These are phyloP conservation scores for Sinohyriopsis cumingii DNA, from an alignment of 2,888 invertebrate genomes.

Conservation along the genomic window DNA sequence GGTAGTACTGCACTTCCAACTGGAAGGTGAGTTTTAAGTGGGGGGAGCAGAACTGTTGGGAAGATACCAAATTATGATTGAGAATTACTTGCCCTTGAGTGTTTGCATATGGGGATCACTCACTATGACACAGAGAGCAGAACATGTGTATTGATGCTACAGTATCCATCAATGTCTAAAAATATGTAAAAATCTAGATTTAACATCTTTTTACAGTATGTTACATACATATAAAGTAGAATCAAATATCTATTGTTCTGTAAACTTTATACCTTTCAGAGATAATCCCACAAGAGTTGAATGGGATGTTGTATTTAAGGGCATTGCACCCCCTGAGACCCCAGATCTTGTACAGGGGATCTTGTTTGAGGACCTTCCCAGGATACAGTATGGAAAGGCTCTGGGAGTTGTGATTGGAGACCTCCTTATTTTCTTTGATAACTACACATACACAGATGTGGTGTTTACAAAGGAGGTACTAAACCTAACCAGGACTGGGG, in stretches of 20 bases:
- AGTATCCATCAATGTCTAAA: too few species aligned
- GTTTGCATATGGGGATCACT: too few species aligned
- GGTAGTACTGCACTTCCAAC: too few species aligned
- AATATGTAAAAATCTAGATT: too few species aligned
- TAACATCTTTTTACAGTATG: background rate
- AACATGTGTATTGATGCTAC: background rate
- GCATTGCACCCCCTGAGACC: slow-evolving; percentile 35
- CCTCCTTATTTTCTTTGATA: slow-evolving; percentile 40
- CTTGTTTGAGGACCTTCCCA: slow-evolving; percentile 36
- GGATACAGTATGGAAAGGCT: slow-evolving; percentile 27
- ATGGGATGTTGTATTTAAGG: slow-evolving; percentile 45
- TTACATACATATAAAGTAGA: background rate
- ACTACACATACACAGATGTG: slow-evolving; percentile 38
- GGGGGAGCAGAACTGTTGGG: too few species aligned
- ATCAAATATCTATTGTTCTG: background rate
- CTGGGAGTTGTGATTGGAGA: slow-evolving; percentile 40
- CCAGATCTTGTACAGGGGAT: slow-evolving; percentile 30
- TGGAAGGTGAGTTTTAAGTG: too few species aligned
- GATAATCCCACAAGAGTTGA: slow-evolving; percentile 40
- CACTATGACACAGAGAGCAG: too few species aligned
- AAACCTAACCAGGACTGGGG: slow-evolving; percentile 39
- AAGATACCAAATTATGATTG: too few species aligned
- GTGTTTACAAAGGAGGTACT: slow-evolving; percentile 35
- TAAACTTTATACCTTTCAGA: slow-evolving; percentile 15
- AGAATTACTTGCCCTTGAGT: too few species aligned